Percentiles rank a stretch among this genome's conserved stretches.
Conservation (phyloP, 2,888 invertebrate species). For the Thera obeliscata region DNA sequence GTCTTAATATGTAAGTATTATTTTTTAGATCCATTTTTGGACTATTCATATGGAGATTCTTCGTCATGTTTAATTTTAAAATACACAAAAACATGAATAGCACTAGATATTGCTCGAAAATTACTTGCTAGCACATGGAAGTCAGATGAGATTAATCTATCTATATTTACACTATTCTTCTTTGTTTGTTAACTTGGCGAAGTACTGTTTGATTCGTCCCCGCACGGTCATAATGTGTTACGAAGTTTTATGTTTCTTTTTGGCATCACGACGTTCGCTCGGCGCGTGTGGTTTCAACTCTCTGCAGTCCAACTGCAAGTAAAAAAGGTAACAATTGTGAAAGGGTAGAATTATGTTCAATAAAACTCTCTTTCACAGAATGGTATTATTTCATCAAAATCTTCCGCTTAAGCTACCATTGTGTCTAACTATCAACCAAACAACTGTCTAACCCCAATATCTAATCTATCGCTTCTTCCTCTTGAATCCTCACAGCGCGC, state of each 20-base stretch:
- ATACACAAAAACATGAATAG: not conserved
- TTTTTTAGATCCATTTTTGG: not conserved
- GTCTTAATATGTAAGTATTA: too few relatives aligned
- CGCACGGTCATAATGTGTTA: conserved; percentile 71
- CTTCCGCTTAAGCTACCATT: too few relatives aligned
- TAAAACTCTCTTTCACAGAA: too few relatives aligned
- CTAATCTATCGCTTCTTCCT: too few relatives aligned
- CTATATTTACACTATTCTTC: conserved; percentile 32
- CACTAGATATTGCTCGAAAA: conserved; percentile 25
- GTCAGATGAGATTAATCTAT: conserved; percentile 34
- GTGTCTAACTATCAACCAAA: too few relatives aligned
- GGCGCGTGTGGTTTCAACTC: conserved; percentile 87
- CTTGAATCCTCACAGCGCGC: too few relatives aligned
- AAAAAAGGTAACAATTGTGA: too few relatives aligned
- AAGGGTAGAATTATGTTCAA: too few relatives aligned
- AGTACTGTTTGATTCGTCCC: conserved; percentile 55
- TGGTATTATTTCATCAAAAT: too few relatives aligned
- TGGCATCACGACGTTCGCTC: conserved; percentile 84
- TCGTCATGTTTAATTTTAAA: conserved; percentile 1
- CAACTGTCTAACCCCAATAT: too few relatives aligned
- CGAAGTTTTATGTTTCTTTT: conserved; percentile 89
- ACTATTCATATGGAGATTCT: not conserved
- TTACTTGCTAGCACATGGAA: conserved; percentile 27
- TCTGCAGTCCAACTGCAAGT: conserved; percentile 86
- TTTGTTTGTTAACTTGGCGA: conserved; percentile 50